Conservation (phyloP, 2,113 vertebrate genomes). For the Alexandromys fortis region DNA sequence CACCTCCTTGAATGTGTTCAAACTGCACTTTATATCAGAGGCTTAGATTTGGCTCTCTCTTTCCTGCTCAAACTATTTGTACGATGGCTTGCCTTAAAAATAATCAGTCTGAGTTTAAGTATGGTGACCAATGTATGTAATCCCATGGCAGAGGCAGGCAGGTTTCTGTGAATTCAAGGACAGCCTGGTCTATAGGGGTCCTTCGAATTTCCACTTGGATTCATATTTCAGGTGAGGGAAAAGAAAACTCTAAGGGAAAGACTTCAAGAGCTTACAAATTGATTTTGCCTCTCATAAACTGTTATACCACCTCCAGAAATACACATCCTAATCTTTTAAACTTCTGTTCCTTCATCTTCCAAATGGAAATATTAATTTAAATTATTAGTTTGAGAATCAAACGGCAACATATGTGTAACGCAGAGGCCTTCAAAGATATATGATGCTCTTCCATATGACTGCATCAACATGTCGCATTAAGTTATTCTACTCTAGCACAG, state of each 20-base stretch:
- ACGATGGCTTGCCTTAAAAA: slow-evolving; percentile 12
- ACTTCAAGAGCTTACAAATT: not conserved
- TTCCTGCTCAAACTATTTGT: not conserved
- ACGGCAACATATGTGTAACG: not conserved
- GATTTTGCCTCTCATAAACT: not conserved
- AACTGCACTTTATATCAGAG: not conserved
- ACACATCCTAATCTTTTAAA: not conserved
- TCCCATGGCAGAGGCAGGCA: no score
- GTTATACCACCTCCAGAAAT: not conserved
- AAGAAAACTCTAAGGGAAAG: not conserved
- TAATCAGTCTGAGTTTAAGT: not conserved
- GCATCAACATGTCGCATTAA: not conserved
- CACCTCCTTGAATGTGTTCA: not conserved
- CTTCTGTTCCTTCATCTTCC: not conserved
- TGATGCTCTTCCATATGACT: not conserved
- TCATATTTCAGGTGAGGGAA: not conserved
- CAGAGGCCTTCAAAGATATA: not conserved
- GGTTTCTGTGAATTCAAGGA: no score
- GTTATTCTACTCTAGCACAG: not conserved
- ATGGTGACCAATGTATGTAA: no score
- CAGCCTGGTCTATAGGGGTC: no score
- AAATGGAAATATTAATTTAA: not conserved
- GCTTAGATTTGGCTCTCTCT: not conserved
- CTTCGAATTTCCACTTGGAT: not conserved
- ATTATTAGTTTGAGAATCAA: not conserved